Base-by-base conservation (phyloP, 2,113 vertebrate species). In the Dipodomys spectabilis region DNA sequence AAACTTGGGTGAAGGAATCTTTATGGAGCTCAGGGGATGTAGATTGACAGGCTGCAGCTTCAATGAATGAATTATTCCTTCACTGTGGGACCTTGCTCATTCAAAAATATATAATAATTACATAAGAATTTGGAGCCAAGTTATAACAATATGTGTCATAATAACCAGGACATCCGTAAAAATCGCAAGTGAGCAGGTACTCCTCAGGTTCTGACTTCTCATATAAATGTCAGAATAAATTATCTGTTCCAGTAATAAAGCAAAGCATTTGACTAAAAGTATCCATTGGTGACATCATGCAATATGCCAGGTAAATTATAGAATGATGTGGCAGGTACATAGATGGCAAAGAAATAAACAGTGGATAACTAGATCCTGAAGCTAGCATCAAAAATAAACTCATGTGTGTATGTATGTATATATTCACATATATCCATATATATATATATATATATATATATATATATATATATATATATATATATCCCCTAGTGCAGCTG, bases 381-480 rank as follows among this genome's bases (percentile, higher is more conserved):
- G 67, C 82, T 96, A 88, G 95, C 82, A 94, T 94, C 88, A 94
- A 53, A 96, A 97, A 97, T 96, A 96, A 95, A 85, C 90, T 90
- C 90, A 53, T 87, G 25, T 80, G 80, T 96, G 91, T 95, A 95
- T 64, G 93, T 88, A 87, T 49, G 49, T 49, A 49, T 49, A 49
- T 49, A 2, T 49, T 11, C 49, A 49, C 12, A 49, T 49, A 49
- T 49, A 49, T 49, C 8, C 49, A 49, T 49, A 49, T 49, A 49
- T 49, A 12, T 49, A 2, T 49, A 12, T 49, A 11, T 49, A 11
- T 49, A 11, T 49, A 11, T 49, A 11, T 49, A 11, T 49, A 11
- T 49, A 11, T 49, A 12, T 49, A 12, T 49, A 49, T 12, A 49
- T 49, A 49, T 8, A 49, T 49, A 49, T 1, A 49, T 49, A 49